These are phyloP conservation scores for Andrena camellia DNA, from an alignment of 2,888 invertebrate genomes.

Conservation along the genomic window DNA sequence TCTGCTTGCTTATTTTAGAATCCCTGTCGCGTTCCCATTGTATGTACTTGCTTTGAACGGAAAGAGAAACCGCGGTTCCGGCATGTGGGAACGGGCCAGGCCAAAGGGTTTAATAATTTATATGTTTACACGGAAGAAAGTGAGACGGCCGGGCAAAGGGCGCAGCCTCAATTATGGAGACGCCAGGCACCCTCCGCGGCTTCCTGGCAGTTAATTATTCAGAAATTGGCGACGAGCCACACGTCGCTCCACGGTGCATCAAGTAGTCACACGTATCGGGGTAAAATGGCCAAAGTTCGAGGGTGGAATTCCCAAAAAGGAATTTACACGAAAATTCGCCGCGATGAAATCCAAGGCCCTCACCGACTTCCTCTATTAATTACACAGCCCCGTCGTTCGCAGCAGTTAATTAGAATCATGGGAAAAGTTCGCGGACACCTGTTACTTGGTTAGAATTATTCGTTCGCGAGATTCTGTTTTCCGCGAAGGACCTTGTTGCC, in stretches of 20 bases:
- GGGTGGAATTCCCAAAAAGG: constrained; percentile 55
- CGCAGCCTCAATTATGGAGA: constrained; percentile 51
- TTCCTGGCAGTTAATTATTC: constrained; percentile 61
- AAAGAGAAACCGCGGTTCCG: background rate
- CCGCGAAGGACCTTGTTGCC: constrained; percentile 4
- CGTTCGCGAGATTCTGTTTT: constrained; percentile 38
- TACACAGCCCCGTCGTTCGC: constrained; percentile 52
- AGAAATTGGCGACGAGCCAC: constrained; percentile 59
- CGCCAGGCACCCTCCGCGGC: constrained; percentile 27
- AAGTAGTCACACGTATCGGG: constrained; percentile 11
- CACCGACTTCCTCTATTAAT: constrained; percentile 63
- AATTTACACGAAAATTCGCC: constrained; percentile 49
- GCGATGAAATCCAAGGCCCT: constrained; percentile 51
- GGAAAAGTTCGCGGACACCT: constrained; percentile 64
- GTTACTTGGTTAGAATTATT: constrained; percentile 69
- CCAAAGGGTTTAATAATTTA: constrained; percentile 42
- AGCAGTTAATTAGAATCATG: constrained; percentile 66
- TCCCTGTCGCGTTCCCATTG: background rate
- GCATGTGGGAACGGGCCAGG: background rate
- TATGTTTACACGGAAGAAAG: constrained; percentile 41
- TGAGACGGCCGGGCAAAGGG: constrained; percentile 30
- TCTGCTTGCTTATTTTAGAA: background rate
- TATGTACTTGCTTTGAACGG: constrained; percentile 2
- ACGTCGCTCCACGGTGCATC: constrained; percentile 29
- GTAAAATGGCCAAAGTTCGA: constrained; percentile 39